Percentiles rank a stretch among this genome's conserved stretches.
These are phyloP conservation scores for Montipora foliosa DNA, from an alignment of 64 coral and sea anemone species.

Conservation along the genomic window DNA sequence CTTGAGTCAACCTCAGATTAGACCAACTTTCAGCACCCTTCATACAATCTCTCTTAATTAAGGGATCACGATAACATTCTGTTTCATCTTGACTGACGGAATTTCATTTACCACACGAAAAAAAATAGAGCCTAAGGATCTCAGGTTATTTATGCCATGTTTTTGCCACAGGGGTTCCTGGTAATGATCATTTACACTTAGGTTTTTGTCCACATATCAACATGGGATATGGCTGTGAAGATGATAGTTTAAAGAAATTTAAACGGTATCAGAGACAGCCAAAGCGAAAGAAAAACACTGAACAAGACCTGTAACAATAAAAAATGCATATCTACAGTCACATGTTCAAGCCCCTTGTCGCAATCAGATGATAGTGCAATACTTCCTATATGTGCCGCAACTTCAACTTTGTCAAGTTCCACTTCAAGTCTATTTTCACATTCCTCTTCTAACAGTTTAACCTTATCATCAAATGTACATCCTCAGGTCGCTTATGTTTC, in stretches of 20 bases:
- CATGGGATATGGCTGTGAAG: conserved; percentile 21
- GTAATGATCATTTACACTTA: conserved; percentile 5
- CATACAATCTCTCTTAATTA: not conserved
- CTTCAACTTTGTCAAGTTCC: conserved; percentile 1
- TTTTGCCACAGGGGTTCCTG: not conserved
- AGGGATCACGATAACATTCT: not conserved
- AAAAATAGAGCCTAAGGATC: not conserved
- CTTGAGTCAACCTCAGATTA: not conserved
- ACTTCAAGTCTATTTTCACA: conserved; percentile 23
- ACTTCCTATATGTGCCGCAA: not conserved
- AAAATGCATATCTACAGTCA: not conserved
- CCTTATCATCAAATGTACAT: conserved; percentile 1
- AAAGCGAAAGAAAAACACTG: conserved; percentile 6
- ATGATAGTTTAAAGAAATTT: conserved; percentile 3
- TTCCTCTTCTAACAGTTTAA: conserved; percentile 10
- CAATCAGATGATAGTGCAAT: conserved; percentile 11
- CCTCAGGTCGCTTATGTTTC: not conserved
- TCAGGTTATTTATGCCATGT: not conserved
- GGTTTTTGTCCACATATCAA: conserved; percentile 25
- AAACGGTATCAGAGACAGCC: conserved; percentile 35
- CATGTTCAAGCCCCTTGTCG: too few relatives aligned
- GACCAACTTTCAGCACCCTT: not conserved
- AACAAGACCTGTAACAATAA: not conserved
- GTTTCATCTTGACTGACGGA: not conserved
- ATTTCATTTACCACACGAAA: not conserved